Conservation (phyloP, 1,140 invertebrate species). For the Panulirus ornatus region DNA sequence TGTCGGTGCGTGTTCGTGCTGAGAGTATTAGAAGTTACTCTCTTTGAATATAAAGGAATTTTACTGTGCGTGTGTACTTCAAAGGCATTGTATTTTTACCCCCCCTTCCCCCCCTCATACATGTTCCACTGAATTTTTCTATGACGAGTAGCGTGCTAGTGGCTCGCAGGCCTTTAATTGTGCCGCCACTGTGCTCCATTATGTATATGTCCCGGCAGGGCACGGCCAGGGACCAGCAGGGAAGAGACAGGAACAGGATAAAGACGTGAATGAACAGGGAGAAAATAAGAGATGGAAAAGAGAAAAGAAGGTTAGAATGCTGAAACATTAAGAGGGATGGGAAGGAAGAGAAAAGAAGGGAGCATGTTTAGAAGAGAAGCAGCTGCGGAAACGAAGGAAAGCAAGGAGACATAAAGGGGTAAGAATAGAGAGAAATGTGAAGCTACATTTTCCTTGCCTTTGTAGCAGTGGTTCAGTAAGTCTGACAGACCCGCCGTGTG, state of each 20-base stretch:
- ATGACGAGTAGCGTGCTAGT: conserved; percentile 50
- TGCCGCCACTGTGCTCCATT: conserved; percentile 35
- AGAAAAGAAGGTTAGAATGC: neutral
- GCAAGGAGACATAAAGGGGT: too few species aligned
- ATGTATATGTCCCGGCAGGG: conserved; percentile 41
- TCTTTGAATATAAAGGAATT: conserved; percentile 71
- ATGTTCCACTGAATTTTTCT: conserved; percentile 43
- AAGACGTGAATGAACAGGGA: neutral
- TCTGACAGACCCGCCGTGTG: too few species aligned
- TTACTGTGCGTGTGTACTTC: conserved; percentile 55
- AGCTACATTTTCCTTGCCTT: too few species aligned
- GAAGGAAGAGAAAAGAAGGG: neutral
- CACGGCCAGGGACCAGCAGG: neutral
- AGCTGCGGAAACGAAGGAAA: neutral
- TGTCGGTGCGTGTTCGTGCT: conserved; percentile 41
- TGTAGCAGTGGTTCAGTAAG: too few species aligned
- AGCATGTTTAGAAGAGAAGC: neutral
- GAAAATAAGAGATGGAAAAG: neutral
- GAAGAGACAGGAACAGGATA: neutral
- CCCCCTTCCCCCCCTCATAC: neutral
- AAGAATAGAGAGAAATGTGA: neutral
- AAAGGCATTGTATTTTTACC: conserved; percentile 57
- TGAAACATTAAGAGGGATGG: neutral
- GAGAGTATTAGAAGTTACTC: conserved; percentile 56
- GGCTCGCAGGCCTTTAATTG: conserved; percentile 57